Evolutionary conservation across 2,888 invertebrate genomes (phyloP), one percentile per base, ranked within the genome.

Genomic region (Drosophila paracracens): DNA sequence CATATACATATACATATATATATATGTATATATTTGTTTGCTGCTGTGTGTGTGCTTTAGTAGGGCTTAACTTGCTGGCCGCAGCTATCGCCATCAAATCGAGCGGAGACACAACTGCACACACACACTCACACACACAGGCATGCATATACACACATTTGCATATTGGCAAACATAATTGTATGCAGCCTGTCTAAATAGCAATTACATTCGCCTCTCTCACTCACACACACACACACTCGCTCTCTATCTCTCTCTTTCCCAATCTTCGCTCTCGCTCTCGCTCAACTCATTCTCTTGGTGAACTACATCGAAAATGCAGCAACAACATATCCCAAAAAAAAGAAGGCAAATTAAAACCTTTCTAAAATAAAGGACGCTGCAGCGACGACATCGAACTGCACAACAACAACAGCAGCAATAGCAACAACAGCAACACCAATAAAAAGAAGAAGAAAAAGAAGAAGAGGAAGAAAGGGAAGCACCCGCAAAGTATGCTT

Each of bases 61-160:
- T 78, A 59, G 68, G 67, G 71, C 86, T 88, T 73, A 70, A 60
- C 67, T 72, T 65, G 59, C 70, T 61, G 73, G 70, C 67, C 70
- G 63, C 78, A 80, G 78, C 71, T 89, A 87, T 90, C 70, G 88
- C 79, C 89, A 83, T 81, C 88, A 89, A 87, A 87, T 89, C 88
- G 80, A 81, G 68, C 90, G 62, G 62, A 64, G 69, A 70, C 70
- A 53, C 33, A 29, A 59, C 33, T 16, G n/a, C 36, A 33, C 50
- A 52, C 46, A 48, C 61, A 46, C 25, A 56, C 38, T 40, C 52
- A 57, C 35, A 61, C 56, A 57, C 59, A 54, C 35, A 31, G n/a
- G 21, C 62, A 40, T 31, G 50, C 51, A 51, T 67, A 54, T 62
- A 72, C 66, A 46, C 36, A 31, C 52, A 35, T 46, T 25, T 62